Evolutionary conservation across 2,113 vertebrate species (phyloP), one percentile per base, ranked within the genome.

Genomic region (Pantherophis guttatus): DNA sequence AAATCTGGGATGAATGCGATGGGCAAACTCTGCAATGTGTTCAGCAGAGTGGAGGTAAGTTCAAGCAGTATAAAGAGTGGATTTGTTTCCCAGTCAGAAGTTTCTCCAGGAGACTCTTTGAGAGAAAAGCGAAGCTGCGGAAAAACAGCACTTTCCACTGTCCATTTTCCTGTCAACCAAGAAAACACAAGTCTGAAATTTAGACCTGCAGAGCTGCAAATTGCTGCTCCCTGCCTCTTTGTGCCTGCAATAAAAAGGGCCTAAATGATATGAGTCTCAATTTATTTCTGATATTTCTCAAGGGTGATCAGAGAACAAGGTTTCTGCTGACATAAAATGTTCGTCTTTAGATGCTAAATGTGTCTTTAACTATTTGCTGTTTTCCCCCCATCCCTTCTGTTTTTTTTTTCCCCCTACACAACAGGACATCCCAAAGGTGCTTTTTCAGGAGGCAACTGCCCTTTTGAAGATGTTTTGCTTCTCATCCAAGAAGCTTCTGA

Each of bases 211-310:
- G 52, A 90, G 44, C 91, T 29, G 50, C 29, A 92, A 88, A 92
- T 92, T 70, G 1, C 6, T n/a, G 39, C 55, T 48, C 90, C 8
- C 93, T 93, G 26, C 75, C 92, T 24, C 44, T 12, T 24, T 5
- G 94, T 52, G 19, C 91, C 26, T 62, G 57, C 21, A 23, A 65
- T 88, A 92, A 95, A 93, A 1, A 7, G 48, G 48, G 92, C 93
- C 92, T 15, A 33, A 96, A 92, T 5, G 44, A 90, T 12, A 1
- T 89, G 94, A 97, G 90, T 93, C 93, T 95, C 93, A 93, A 59
- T 44, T 95, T 97, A 95, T 95, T 97, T 95, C 95, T 92, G 95
- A 52, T 90, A 96, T 91, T 91, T 65, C 94, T 93, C 94, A 86
- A 86, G 94, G 95, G 89, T 95, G n/a, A 87, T 90, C 95, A 86